Evolutionary conservation across 1,140 invertebrate genomes (phyloP), one percentile per base, ranked within the genome.

Genomic region (Lepidotrigona ventralis): DNA sequence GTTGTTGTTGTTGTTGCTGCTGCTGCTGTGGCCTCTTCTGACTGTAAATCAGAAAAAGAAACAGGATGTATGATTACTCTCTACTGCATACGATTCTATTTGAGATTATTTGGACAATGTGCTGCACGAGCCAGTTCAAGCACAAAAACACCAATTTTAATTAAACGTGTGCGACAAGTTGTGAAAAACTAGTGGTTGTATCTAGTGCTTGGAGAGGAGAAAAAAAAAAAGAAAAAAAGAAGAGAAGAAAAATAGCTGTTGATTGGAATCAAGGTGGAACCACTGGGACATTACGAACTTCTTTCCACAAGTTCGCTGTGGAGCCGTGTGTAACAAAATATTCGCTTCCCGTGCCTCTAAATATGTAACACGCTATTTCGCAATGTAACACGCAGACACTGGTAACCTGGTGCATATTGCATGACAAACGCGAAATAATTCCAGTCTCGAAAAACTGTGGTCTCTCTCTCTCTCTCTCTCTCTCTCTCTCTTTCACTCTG

Each of bases 1-100:
- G 74, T 33, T 54, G 53, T 54, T 54, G 53, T 15, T 54, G 15
- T 6, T 56, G 86, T n/a, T 60, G 79, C 3, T 82, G 83, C 4
- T 88, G 88, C 26, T 83, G 87, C 19, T 90, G 90, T 12, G 58
- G 58, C 75, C 87, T 90, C 84, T 90, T 91, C 66, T 91, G 90
- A 66, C 90, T 91, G 82, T 12, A 85, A 91, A 85, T 23, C 29
- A 81, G 39, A 46, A 46, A 39, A 3, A 39, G 76, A 71, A 87
- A 89, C 2, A 81, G 29, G 3, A 83, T 12, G 64, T 58, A 33
- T 53, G 56, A 64, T 86, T 81, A 79, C 26, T 79, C 64, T 79
- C 33, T n/a, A n/a, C n/a, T n/a, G n/a, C n/a, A n/a, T n/a, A n/a
- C n/a, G n/a, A n/a, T n/a, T n/a, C n/a, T n/a, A n/a, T n/a, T n/a